Evolutionary conservation across 2,888 invertebrate genomes (phyloP).

Genomic region (Dendrolimus houi): DNA sequence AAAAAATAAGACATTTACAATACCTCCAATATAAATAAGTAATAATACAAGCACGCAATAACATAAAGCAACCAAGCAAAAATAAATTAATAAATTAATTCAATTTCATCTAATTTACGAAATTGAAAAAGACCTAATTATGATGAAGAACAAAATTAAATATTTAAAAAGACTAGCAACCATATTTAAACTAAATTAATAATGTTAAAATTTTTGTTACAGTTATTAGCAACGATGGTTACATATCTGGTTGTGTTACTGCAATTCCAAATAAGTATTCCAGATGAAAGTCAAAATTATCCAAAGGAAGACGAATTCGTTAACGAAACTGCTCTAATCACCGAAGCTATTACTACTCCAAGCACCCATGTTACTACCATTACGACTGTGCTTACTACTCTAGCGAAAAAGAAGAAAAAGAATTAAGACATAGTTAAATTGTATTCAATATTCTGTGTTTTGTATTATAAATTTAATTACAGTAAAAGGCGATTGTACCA

Average conservation of each 20-base stretch:
- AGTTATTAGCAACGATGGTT: slow-evolving; percentile 85
- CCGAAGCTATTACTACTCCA: slow-evolving; percentile 31
- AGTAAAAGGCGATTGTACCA: no score
- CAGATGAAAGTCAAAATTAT: slow-evolving; percentile 62
- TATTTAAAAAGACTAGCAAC: no score
- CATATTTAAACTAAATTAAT: no score
- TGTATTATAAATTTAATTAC: no score
- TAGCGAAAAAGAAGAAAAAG: slow-evolving; percentile 56
- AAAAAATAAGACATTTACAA: no score
- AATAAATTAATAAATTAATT: no score
- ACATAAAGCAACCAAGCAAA: no score
- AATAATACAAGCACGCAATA: no score
- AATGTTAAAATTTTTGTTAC: slow-evolving; percentile 22
- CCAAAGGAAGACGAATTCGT: slow-evolving; percentile 13
- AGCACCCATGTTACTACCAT: slow-evolving; percentile 42
- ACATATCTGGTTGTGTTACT: slow-evolving; percentile 84
- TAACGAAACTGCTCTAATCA: slow-evolving; percentile 23
- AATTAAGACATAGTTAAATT: slow-evolving; percentile 16
- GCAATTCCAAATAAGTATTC: slow-evolving; percentile 86
- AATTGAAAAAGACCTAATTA: no score
- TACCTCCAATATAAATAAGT: no score
- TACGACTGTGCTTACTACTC: slow-evolving; percentile 48
- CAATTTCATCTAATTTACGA: no score
- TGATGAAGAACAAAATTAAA: no score
- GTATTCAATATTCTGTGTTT: slow-evolving; percentile 3